phyloP scores from a whole-genome alignment of 2,113 vertebrate genomes.

The Psilopsiagon aymara region DNA sequence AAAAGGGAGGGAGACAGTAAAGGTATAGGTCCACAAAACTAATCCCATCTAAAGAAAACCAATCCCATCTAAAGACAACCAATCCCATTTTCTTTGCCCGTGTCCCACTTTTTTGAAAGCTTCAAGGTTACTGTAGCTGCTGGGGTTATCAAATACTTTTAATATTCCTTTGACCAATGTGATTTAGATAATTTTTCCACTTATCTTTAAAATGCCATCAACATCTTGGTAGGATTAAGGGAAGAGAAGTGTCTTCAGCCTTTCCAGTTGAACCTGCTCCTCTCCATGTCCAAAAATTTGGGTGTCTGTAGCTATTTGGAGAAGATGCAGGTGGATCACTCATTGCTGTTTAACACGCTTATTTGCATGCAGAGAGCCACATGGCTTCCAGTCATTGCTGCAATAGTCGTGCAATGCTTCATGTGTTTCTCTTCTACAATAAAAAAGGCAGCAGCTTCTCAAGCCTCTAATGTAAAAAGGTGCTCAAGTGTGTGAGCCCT shows the following conservation, averaged over 20 bases:
- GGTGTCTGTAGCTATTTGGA: not conserved
- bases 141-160: not conserved
- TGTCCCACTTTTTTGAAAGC: not conserved
- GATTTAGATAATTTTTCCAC: not conserved
- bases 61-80: not conserved
- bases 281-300: not conserved
- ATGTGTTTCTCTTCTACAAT: not conserved
- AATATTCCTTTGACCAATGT: not conserved
- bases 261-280: not conserved
- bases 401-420: not conserved
- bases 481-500: not conserved
- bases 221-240: accelerated
- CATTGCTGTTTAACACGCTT: not conserved
- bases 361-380: not conserved
- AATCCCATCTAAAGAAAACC: not conserved
- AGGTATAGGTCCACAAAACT: not conserved
- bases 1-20: not conserved
- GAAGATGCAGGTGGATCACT: not conserved
- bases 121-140: not conserved
- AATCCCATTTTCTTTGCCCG: not conserved
- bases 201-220: not conserved
- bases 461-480: not conserved
- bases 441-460: not conserved
- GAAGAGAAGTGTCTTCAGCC: not conserved
- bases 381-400: not conserved